Conservation (phyloP, 2,797 vertebrate species). For the Rhincodon typus region DNA sequence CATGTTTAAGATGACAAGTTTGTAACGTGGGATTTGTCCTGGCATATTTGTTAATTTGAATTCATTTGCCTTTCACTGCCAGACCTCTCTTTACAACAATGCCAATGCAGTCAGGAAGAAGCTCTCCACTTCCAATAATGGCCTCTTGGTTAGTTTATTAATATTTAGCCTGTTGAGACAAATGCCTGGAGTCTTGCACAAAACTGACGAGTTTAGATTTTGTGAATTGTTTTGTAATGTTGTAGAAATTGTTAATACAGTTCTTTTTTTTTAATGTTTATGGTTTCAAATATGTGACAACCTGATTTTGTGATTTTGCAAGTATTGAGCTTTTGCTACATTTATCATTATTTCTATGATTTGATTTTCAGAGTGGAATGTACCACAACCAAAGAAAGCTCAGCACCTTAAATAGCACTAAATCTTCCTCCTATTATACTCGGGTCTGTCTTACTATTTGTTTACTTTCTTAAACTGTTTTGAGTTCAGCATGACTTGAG, state of each 20-base stretch:
- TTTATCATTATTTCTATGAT: constrained; percentile 36
- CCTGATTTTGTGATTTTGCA: constrained; percentile 32
- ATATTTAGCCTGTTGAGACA: constrained; percentile 4
- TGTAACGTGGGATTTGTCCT: background rate
- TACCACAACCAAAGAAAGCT: constrained; percentile 91
- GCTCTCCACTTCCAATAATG: constrained; percentile 65
- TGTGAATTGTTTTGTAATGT: background rate
- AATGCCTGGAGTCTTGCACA: background rate
- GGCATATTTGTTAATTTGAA: background rate
- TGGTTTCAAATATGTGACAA: background rate
- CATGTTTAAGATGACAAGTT: constrained; percentile 11
- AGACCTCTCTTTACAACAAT: constrained; percentile 76
- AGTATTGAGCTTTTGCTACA: background rate
- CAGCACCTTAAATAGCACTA: constrained; percentile 79
- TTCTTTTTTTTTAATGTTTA: constrained; percentile 41
- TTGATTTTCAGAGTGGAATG: constrained; percentile 71
- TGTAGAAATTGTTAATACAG: constrained; percentile 35
- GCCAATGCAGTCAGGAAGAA: constrained; percentile 66
- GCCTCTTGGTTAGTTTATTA: constrained; percentile 76
- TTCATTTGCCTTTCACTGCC: constrained; percentile 47
- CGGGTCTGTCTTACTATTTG: constrained; percentile 55
- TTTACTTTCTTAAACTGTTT: background rate
- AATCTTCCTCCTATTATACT: constrained; percentile 54
- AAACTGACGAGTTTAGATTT: background rate
- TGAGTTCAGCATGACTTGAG: background rate